Base-by-base conservation (phyloP, 2,113 vertebrate species). In the Limanda limanda region DNA sequence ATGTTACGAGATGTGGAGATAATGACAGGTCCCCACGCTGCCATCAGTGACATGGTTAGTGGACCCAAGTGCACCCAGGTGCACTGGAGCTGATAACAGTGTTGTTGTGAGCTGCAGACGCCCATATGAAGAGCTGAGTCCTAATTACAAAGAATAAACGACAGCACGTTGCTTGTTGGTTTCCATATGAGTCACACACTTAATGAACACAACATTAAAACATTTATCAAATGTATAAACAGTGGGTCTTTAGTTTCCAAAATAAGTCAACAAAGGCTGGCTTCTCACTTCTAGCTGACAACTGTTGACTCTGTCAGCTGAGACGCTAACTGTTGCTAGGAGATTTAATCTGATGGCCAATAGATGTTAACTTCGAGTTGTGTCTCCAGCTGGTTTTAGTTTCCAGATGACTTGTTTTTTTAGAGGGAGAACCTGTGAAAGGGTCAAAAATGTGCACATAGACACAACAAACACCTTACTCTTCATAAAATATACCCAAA, bases 11-110 rank as follows among this genome's bases (percentile, higher is more conserved):
- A 87, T 45, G 12, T 48, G 60, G 60, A 4, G 40, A 78, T 85
- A 87, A 89, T 89, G 70, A 88, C 89, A 74, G 64, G 81, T 86
- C 83, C 71, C 86, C 9, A 24, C 8, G 69, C 76, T 71, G 66
- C 78, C 74, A 84, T 85, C 76, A 78, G 78, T 64, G 35, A 74
- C 25, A 14, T 70, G 74, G 84, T 89, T 61, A 76, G 66, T 48
- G 71, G 73, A 82, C 45, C 71, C 45, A 15, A 72, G 71, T 58
- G 70, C 66, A 76, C 82, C 74, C 71, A n/a, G n/a, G n/a, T n/a
- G n/a, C 24, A 54, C 45, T 1, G 47, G n/a, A 58, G 57, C 73
- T 65, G 77, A 80, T 78, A 66, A 71, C 27, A 56, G 61, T 35
- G 65, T 9, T 74, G 31, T 35, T 59, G 18, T 31, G 67, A 56